phyloP scores from a whole-genome alignment of 2,888 invertebrate species.

The Graphium colonna region DNA sequence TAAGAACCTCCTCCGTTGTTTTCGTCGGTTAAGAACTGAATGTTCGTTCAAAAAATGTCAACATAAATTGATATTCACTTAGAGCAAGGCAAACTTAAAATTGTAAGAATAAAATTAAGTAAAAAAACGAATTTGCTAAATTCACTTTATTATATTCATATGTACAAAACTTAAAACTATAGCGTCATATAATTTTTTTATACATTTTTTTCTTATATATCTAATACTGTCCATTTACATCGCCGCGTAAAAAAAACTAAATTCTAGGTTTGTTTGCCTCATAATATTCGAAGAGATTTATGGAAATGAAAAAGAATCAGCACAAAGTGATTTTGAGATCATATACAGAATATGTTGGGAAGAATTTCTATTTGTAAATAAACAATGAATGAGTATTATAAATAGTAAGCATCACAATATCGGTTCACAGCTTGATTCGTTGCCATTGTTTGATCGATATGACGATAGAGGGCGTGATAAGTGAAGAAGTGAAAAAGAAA shows the following conservation, averaged over 20 bases:
- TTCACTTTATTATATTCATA: constrained; percentile 63
- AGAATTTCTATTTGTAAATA: constrained; percentile 24
- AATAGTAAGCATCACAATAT: constrained; percentile 36
- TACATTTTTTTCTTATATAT: constrained; percentile 55
- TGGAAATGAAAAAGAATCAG: constrained; percentile 29
- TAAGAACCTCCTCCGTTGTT: no score
- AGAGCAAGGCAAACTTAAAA: no score
- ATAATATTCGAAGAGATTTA: constrained; percentile 35
- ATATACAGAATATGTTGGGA: constrained; percentile 28
- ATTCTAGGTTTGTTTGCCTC: constrained; percentile 25
- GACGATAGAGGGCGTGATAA: constrained; percentile 21
- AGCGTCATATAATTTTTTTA: constrained; percentile 40
- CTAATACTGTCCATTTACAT: constrained; percentile 68
- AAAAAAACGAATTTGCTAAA: constrained; percentile 35
- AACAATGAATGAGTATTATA: constrained; percentile 27
- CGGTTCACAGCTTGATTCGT: constrained; percentile 39
- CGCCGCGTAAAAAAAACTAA: constrained; percentile 38
- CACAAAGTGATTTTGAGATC: constrained; percentile 41
- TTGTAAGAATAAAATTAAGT: no score
- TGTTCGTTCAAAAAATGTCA: no score
- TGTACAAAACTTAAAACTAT: constrained; percentile 63
- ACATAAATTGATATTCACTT: no score
- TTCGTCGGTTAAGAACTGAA: no score
- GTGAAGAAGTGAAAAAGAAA: constrained; percentile 2
- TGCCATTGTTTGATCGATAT: constrained; percentile 12